Conservation (phyloP, 2,888 invertebrate species). For the Brassicogethes aeneus region DNA sequence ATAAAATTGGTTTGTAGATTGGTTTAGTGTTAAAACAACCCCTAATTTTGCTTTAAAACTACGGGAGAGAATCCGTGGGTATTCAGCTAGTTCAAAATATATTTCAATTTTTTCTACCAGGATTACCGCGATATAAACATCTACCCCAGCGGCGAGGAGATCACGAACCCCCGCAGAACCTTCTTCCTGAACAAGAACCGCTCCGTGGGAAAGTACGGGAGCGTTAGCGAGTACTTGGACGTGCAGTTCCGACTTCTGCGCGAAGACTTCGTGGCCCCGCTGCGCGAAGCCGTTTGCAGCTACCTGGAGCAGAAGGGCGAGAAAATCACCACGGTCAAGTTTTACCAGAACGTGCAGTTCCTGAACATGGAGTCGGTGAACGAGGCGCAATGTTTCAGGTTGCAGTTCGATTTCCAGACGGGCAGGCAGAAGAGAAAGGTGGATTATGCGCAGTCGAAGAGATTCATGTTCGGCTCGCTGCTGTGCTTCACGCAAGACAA, state of each 20-base stretch:
- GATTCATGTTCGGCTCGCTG: constrained; percentile 63
- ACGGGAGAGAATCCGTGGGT: too few species aligned
- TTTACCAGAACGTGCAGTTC: constrained; percentile 17
- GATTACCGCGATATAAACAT: constrained; percentile 48
- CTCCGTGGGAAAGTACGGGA: constrained; percentile 51
- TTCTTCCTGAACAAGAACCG: constrained; percentile 51
- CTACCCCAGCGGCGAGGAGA: constrained; percentile 43
- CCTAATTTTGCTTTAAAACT: too few species aligned
- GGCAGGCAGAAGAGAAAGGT: constrained; percentile 24
- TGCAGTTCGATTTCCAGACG: constrained; percentile 18
- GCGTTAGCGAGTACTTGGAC: constrained; percentile 65
- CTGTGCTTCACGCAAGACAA: constrained; percentile 61
- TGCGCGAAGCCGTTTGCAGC: constrained; percentile 54
- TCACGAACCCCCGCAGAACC: constrained; percentile 23
- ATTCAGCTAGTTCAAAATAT: too few species aligned
- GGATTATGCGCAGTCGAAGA: constrained; percentile 45
- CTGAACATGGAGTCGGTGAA: constrained; percentile 15
- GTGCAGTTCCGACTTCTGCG: constrained; percentile 68
- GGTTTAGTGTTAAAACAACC: too few species aligned
- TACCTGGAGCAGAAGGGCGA: constrained; percentile 17
- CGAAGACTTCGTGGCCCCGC: constrained; percentile 70
- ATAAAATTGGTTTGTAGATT: too few species aligned
- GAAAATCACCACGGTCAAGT: constrained; percentile 16
- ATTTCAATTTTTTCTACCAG: too few species aligned
- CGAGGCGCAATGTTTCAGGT: constrained; percentile 16